Evolutionary conservation across 2,113 vertebrate species (phyloP), one percentile per base, ranked within the genome.

Genomic region (Emberiza fucata): DNA sequence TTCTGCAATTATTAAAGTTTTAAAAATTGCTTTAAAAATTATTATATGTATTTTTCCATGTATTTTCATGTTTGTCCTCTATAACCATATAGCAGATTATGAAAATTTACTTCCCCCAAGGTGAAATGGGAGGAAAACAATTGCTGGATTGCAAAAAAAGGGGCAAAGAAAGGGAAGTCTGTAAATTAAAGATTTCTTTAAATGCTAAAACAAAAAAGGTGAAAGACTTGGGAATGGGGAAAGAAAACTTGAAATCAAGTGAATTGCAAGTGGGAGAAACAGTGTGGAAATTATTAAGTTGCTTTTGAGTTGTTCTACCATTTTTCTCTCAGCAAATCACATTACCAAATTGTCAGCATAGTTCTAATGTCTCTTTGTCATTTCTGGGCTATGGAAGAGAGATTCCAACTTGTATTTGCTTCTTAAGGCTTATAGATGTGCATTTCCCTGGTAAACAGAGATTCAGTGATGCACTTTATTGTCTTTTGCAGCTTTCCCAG

Each of bases 401-500:
- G 33, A 76, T 50, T 60, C 31, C 64, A 53, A 18, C 50, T 53
- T 57, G 28, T 42, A 42, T 84, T 68, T 68, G 40, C 47, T 80
- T 82, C 28, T 53, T 63, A 81, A 31, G 50, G 24, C 25, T 44
- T 59, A 28, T 0, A 50, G 19, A 23, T 50, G 21, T 76, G 45
- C 31, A 54, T 48, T 81, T 84, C 24, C 12, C 15, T n/a, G 24
- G 24, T 37, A 73, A 79, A 48, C 2, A 60, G 40, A 56, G 39
- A 73, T 53, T 64, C 54, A 80, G 1, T 14, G 29, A n/a, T 66
- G 60, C 21, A 37, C 31, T 92, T 80, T 12, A 40, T 82, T 87
- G 47, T 77, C 90, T 80, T 82, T 94, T 96, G 81, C 87, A 95
- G 79, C 50, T 96, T 97, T 92, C 90, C 83, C 89, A 93, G 77